Conservation (phyloP, 1,140 invertebrate species). For the Lasaia peninsularis region DNA sequence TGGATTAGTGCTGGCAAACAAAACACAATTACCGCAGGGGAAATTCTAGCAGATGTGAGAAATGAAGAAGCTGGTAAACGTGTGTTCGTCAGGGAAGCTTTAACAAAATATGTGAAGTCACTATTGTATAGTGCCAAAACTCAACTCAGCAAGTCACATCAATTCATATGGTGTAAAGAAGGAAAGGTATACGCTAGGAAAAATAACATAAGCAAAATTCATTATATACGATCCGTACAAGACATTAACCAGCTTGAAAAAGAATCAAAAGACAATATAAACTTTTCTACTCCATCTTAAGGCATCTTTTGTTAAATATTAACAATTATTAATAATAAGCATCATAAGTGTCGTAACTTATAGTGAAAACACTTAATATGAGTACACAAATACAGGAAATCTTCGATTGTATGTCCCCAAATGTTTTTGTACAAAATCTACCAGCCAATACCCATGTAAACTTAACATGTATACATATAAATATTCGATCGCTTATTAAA, state of each 20-base stretch:
- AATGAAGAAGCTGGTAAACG: conserved; percentile 15
- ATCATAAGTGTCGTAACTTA: too few relatives aligned
- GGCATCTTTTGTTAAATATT: neutral
- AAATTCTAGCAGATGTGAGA: conserved; percentile 5
- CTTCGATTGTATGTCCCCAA: conserved; percentile 25
- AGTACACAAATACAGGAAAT: conserved; percentile 23
- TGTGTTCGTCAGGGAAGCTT: conserved; percentile 27
- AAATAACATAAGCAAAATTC: conserved; percentile 3
- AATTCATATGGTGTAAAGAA: conserved; percentile 32
- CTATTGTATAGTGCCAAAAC: conserved; percentile 27
- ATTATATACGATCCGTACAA: neutral
- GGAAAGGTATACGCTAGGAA: conserved; percentile 27
- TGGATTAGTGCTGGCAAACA: conserved; percentile 25
- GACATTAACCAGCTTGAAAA: neutral
- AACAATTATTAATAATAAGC: neutral
- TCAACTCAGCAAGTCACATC: conserved; percentile 15
- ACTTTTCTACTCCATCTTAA: neutral
- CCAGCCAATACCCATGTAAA: conserved; percentile 10
- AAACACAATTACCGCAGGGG: conserved; percentile 17
- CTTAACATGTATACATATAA: conserved; percentile 12
- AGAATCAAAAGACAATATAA: neutral
- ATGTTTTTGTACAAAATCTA: conserved; percentile 25
- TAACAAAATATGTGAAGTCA: conserved; percentile 27
- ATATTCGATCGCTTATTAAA: conserved; percentile 20
- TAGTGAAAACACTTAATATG: neutral